A percentile compares a stretch with the other conserved stretches of the same genome.
Conservation (phyloP, 2,888 invertebrate species). For the Anaspis maculata region DNA sequence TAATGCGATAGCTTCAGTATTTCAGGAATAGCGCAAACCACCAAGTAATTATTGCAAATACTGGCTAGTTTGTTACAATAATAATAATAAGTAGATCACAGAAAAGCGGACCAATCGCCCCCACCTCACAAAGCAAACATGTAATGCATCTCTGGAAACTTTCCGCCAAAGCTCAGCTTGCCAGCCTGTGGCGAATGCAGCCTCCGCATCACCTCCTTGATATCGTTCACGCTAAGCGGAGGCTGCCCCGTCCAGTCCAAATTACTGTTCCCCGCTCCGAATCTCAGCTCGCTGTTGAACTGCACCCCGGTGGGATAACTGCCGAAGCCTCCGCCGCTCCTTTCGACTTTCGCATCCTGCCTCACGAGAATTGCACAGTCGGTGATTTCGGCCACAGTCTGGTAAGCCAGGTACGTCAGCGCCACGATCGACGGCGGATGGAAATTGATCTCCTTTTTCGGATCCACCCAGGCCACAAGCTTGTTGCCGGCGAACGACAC, state of each 20-base stretch:
- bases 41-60: too few species aligned
- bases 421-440: slow-evolving; percentile 63
- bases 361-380: slow-evolving; percentile 76
- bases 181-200: slow-evolving; percentile 56
- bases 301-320: slow-evolving; percentile 56
- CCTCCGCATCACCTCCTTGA: slow-evolving; percentile 73
- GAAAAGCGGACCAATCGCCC: too few species aligned
- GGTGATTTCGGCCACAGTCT: slow-evolving; percentile 82
- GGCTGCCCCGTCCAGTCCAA: slow-evolving; percentile 53
- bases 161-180: slow-evolving; percentile 44
- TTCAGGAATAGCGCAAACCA: too few species aligned
- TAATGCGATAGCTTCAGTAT: too few species aligned
- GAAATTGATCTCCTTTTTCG: slow-evolving; percentile 54
- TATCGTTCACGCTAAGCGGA: slow-evolving; percentile 70
- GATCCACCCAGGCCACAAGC: slow-evolving; percentile 56
- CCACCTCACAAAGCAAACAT: slow-evolving; percentile 37
- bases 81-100: too few species aligned
- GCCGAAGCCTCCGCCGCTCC: slow-evolving; percentile 59
- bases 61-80: too few species aligned
- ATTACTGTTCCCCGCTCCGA: slow-evolving; percentile 35
- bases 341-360: slow-evolving; percentile 67
- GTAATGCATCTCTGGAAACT: slow-evolving; percentile 32
- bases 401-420: slow-evolving; percentile 78
- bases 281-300: slow-evolving; percentile 48
- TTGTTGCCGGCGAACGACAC: slow-evolving; percentile 57